Conservation (phyloP, 2,797 vertebrate species). For the Heteromormyrus szaboi region DNA sequence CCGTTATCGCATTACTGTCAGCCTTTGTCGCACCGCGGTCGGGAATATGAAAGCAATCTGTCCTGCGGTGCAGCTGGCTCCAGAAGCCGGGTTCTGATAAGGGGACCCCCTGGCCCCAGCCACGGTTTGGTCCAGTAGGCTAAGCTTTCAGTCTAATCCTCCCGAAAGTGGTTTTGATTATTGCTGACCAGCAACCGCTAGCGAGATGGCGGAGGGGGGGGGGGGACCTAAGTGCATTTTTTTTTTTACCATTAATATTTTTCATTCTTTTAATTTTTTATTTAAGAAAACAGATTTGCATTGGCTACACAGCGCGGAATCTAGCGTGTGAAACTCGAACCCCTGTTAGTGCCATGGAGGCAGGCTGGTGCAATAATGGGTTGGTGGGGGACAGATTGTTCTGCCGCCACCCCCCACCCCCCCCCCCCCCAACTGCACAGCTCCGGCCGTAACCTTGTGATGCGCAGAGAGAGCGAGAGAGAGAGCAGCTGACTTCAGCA, state of each 20-base stretch:
- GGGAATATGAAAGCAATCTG: slow-evolving; percentile 93
- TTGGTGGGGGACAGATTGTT: background rate
- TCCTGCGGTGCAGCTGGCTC: slow-evolving; percentile 89
- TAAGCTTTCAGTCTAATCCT: slow-evolving; percentile 94
- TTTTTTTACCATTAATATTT: slow-evolving; percentile 29
- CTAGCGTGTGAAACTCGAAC: slow-evolving; percentile 8
- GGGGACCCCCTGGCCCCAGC: slow-evolving; percentile 82
- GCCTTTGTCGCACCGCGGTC: slow-evolving; percentile 87
- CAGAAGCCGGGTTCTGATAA: slow-evolving; percentile 97
- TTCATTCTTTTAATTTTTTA: slow-evolving; percentile 36
- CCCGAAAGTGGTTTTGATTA: slow-evolving; percentile 99
- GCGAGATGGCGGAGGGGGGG: slow-evolving; percentile 58
- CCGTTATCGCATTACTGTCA: slow-evolving; percentile 97
- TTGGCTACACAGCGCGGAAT: slow-evolving; percentile 62
- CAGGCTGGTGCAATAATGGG: background rate
- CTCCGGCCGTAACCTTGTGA: background rate
- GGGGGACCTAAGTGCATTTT: slow-evolving; percentile 33
- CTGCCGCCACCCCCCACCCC: background rate
- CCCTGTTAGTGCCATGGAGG: background rate
- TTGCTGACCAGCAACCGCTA: slow-evolving; percentile 99
- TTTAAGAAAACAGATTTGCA: slow-evolving; percentile 34
- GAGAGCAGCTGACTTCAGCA: background rate
- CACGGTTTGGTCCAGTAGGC: slow-evolving; percentile 97
- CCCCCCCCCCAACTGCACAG: background rate
- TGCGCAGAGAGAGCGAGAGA: background rate